Conservation (phyloP, 30 jellyfish, hydroid and myxozoan species). For the Aurelia aurita complex sp. Pacific region DNA sequence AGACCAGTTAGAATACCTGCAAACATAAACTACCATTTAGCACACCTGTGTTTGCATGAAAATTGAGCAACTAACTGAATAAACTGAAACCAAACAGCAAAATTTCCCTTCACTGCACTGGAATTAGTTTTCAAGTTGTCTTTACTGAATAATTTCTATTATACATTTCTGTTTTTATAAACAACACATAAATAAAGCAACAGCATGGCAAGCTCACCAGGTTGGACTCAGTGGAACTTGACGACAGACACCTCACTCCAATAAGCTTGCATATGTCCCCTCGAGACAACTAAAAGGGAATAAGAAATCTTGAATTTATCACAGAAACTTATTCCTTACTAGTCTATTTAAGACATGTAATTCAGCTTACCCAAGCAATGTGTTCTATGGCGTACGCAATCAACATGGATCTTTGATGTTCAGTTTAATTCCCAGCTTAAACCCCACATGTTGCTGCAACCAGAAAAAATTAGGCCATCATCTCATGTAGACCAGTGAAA, state of each 20-base stretch:
- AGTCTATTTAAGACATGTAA: not conserved
- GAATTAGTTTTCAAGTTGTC: no score
- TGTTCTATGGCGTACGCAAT: no score
- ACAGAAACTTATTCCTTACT: not conserved
- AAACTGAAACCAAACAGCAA: no score
- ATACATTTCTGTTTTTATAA: no score
- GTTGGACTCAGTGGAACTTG: constrained; percentile 47
- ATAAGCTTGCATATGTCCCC: constrained; percentile 40
- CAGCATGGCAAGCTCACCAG: constrained; percentile 21
- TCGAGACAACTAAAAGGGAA: constrained; percentile 43
- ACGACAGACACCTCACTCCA: constrained; percentile 56
- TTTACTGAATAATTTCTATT: no score
- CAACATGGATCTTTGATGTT: not conserved
- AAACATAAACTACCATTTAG: no score
- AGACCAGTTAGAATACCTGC: no score
- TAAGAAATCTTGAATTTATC: not conserved
- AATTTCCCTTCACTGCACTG: no score
- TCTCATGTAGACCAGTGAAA: not conserved
- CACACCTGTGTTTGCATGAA: no score
- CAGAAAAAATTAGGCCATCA: no score
- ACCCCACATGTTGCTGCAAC: no score
- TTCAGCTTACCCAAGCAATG: not conserved
- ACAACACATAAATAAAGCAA: not conserved
- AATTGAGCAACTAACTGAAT: no score
- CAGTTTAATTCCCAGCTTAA: not conserved